A percentile compares a stretch with the other conserved stretches of the same genome.
Conservation (phyloP, 2,888 invertebrate species). For the Cosmia trapezina region DNA sequence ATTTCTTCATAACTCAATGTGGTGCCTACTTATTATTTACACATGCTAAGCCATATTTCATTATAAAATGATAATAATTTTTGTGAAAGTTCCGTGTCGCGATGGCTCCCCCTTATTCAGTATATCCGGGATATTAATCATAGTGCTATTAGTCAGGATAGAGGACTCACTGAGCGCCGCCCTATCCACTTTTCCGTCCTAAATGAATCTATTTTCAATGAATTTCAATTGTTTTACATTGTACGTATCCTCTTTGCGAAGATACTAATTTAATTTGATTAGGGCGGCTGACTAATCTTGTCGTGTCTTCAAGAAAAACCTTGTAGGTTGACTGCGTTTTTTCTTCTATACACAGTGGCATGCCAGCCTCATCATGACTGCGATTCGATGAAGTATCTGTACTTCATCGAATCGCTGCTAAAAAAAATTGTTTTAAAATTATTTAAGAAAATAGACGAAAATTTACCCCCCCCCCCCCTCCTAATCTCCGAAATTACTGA, state of each 20-base stretch:
- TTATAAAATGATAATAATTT: conserved; percentile 62
- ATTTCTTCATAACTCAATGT: conserved; percentile 29
- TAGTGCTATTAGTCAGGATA: conserved; percentile 83
- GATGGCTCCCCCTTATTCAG: conserved; percentile 78
- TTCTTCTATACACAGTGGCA: too few relatives aligned
- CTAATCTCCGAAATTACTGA: too few relatives aligned
- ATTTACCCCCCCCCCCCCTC: too few relatives aligned
- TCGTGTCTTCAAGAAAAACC: background rate
- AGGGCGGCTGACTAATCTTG: background rate
- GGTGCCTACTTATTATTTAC: conserved; percentile 27
- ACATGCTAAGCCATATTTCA: conserved; percentile 55
- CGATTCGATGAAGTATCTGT: background rate
- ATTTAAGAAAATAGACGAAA: too few relatives aligned
- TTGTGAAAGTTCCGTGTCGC: conserved; percentile 61
- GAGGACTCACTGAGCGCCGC: conserved; percentile 85
- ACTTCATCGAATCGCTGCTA: too few relatives aligned
- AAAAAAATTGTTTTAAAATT: too few relatives aligned
- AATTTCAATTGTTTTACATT: conserved; percentile 74
- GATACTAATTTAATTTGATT: conserved; percentile 30
- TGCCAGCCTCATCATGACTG: background rate
- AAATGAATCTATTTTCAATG: conserved; percentile 83
- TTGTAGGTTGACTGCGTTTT: background rate
- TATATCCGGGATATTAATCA: conserved; percentile 89
- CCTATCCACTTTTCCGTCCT: conserved; percentile 85
- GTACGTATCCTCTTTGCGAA: conserved; percentile 29